phyloP scores from a whole-genome alignment of 2,888 invertebrate species.

The Leptopilina syphax region DNA sequence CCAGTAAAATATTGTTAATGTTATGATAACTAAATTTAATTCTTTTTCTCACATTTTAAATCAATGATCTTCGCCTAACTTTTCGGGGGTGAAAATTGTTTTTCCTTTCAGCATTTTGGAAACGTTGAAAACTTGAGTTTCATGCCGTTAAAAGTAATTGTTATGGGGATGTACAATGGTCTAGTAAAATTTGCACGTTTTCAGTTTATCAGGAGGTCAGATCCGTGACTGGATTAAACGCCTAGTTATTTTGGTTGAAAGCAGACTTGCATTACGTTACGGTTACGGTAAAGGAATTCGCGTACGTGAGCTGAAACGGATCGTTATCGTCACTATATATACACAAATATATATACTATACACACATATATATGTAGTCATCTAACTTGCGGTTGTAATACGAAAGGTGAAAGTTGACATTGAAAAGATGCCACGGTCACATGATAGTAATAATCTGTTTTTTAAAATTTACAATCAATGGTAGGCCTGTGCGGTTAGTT shows the following conservation, averaged over 20 bases:
- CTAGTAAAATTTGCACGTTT: conserved; percentile 20
- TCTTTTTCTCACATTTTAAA: too few species aligned
- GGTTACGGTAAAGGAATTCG: conserved; percentile 47
- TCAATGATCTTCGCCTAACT: too few species aligned
- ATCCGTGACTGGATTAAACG: conserved; percentile 39
- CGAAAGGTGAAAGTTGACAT: conserved; percentile 43
- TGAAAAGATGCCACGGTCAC: conserved; percentile 40
- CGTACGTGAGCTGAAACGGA: conserved; percentile 44
- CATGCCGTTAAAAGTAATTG: not conserved
- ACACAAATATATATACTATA: not conserved
- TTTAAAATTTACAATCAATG: too few species aligned
- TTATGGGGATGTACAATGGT: not conserved
- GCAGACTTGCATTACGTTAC: conserved; percentile 45
- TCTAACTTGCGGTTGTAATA: conserved; percentile 28
- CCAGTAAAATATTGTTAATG: too few species aligned
- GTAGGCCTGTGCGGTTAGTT: too few species aligned
- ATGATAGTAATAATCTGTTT: conserved; percentile 1
- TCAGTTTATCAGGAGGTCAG: conserved; percentile 36
- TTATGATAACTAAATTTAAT: too few species aligned
- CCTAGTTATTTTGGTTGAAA: conserved; percentile 46
- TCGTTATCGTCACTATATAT: conserved; percentile 33
- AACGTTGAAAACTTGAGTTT: not conserved
- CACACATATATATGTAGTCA: not conserved
- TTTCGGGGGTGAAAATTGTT: not conserved
- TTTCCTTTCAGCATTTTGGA: not conserved